A percentile compares a stretch with the other conserved stretches of the same genome.
Evolutionary conservation across 2,888 invertebrate genomes (phyloP).

Genomic region (Drosophila lutescens): DNA sequence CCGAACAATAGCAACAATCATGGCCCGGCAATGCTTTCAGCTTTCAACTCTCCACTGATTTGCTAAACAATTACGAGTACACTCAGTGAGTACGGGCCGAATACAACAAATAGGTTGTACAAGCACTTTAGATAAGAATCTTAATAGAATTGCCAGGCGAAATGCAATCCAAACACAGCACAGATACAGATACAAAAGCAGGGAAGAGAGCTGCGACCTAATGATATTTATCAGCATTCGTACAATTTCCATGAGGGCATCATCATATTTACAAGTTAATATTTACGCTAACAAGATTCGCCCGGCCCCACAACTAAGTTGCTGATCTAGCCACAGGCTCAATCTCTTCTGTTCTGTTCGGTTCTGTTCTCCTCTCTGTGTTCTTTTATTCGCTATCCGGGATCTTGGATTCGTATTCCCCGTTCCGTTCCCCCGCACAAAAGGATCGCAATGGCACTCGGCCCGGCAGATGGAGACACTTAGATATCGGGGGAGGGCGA

Average conservation of each 20-base stretch:
- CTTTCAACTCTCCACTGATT: constrained; percentile 71
- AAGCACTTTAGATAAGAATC: constrained; percentile 80
- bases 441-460: constrained; percentile 61
- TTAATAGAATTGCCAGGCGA: constrained; percentile 81
- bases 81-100: constrained; percentile 27
- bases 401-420: constrained; percentile 45
- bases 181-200: constrained; percentile 40
- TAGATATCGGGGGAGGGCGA: constrained; percentile 44
- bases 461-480: constrained; percentile 27
- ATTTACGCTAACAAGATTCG: constrained; percentile 83
- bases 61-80: constrained; percentile 77
- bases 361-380: neutral
- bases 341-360: neutral
- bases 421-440: constrained; percentile 51
- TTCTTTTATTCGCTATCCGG: constrained; percentile 12
- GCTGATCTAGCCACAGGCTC: constrained; percentile 41
- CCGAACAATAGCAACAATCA: constrained; percentile 47
- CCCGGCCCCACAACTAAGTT: constrained; percentile 47
- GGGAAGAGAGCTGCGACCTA: constrained; percentile 53
- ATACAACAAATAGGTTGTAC: constrained; percentile 73
- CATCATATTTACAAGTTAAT: constrained; percentile 84
- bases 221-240: constrained; percentile 81
- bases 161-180: constrained; percentile 65
- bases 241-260: constrained; percentile 80
- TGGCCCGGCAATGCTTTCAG: constrained; percentile 32